Percentiles rank a stretch among this genome's conserved stretches.
These are phyloP conservation scores for Hypselothyrea guttata DNA, from an alignment of 2,888 invertebrate genomes.

Conservation along the genomic window DNA sequence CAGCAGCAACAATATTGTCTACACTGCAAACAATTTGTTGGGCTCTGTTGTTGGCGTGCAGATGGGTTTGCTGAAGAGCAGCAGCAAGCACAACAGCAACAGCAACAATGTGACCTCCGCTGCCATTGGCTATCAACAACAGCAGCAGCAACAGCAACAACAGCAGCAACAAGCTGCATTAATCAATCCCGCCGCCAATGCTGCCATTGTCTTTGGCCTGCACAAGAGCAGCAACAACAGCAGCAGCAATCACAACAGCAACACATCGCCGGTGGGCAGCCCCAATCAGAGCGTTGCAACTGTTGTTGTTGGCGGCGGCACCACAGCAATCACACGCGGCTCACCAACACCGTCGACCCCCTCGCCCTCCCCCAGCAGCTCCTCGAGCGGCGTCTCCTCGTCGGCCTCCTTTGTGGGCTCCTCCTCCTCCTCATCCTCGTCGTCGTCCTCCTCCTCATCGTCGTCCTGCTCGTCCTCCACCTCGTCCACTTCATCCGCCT, in stretches of 20 bases:
- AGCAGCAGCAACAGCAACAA: not conserved
- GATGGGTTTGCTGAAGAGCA: constrained; percentile 28
- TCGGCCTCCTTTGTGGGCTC: constrained; percentile 15
- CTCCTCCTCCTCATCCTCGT: constrained; percentile 38
- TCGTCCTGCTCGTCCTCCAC: constrained; percentile 1
- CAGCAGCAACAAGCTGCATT: constrained; percentile 15
- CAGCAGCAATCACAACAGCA: constrained; percentile 20
- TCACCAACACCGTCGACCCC: constrained; percentile 82
- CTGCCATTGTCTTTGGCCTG: constrained; percentile 31
- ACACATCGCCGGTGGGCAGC: constrained; percentile 57
- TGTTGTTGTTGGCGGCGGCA: constrained; percentile 32
- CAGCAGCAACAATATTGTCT: constrained; percentile 29
- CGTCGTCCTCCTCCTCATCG: constrained; percentile 73
- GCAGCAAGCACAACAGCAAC: constrained; percentile 17
- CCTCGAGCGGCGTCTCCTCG: constrained; percentile 31
- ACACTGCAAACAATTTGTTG: constrained; percentile 12
- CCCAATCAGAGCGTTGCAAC: constrained; percentile 33
- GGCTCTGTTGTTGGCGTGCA: constrained; percentile 22
- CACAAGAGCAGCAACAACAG: constrained; percentile 34
- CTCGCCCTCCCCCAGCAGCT: constrained; percentile 79
- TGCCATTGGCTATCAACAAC: constrained; percentile 25
- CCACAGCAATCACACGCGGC: constrained; percentile 71
- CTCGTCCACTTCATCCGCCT: not conserved
- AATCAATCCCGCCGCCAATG: constrained; percentile 25
- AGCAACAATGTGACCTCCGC: constrained; percentile 38